These are phyloP conservation scores for Apolygus lucorum DNA, from an alignment of 1,140 invertebrate genomes.

Conservation along the genomic window DNA sequence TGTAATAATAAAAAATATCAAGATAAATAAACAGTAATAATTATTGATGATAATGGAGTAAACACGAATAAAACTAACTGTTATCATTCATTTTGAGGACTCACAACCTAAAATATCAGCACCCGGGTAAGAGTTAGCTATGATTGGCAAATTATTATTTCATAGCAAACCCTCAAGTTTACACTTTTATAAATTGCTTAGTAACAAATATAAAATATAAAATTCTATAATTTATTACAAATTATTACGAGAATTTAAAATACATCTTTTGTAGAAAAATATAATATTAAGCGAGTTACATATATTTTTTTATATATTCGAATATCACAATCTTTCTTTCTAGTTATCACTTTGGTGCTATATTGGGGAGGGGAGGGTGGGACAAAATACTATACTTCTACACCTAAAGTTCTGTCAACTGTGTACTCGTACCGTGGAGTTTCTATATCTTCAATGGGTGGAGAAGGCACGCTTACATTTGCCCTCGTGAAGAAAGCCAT, in stretches of 20 bases:
- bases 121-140: not conserved
- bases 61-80: too few relatives aligned
- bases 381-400: slow-evolving; percentile 48
- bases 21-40: too few relatives aligned
- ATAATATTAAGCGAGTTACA: not conserved
- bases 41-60: too few relatives aligned
- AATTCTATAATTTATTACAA: not conserved
- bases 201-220: not conserved
- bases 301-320: not conserved
- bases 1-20: too few relatives aligned
- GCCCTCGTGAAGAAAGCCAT: slow-evolving; percentile 88
- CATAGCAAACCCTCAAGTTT: not conserved
- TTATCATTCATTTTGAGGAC: not conserved
- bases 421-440: slow-evolving; percentile 56
- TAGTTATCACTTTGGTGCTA: slow-evolving; percentile 27
- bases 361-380: slow-evolving; percentile 12
- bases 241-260: not conserved
- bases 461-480: slow-evolving; percentile 63
- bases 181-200: not conserved
- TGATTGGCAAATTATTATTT: not conserved
- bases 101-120: not conserved
- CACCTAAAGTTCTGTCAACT: slow-evolving; percentile 55
- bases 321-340: slow-evolving; percentile 27
- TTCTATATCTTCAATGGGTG: slow-evolving; percentile 55
- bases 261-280: slow-evolving; percentile 1